A percentile compares a stretch with the other conserved stretches of the same genome.
Conservation (phyloP, 1,140 invertebrate genomes). For the Calephelis nemesis region DNA sequence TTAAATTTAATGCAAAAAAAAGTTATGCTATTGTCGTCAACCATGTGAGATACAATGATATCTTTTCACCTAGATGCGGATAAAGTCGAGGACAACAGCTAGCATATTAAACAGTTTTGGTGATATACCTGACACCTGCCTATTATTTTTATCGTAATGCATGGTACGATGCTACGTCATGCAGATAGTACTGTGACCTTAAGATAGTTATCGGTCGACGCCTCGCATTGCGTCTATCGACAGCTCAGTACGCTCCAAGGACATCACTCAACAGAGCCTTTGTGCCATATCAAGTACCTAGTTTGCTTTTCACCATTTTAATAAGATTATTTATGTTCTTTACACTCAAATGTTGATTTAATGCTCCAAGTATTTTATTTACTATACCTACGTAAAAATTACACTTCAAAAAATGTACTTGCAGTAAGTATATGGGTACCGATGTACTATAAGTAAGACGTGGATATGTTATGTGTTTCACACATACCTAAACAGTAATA, state of each 20-base stretch:
- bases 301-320: slow-evolving; percentile 19
- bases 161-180: slow-evolving; percentile 59
- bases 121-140: slow-evolving; percentile 38
- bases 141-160: slow-evolving; percentile 43
- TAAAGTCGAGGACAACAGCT: neutral
- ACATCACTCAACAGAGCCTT: slow-evolving; percentile 47
- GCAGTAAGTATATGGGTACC: no score
- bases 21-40: no score
- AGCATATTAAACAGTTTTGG: slow-evolving; percentile 17
- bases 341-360: neutral
- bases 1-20: no score
- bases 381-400: neutral
- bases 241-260: slow-evolving; percentile 58
- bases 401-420: no score
- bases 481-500: no score
- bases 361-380: neutral
- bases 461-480: no score
- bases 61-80: no score
- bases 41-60: neutral
- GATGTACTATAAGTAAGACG: no score
- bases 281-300: slow-evolving; percentile 23
- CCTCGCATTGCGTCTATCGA: slow-evolving; percentile 57
- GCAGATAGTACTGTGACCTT: slow-evolving; percentile 69
- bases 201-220: slow-evolving; percentile 76
- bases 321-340: neutral